These are phyloP conservation scores for Cyrtonyx montezumae DNA, from an alignment of 2,113 vertebrate species.

Conservation along the genomic window DNA sequence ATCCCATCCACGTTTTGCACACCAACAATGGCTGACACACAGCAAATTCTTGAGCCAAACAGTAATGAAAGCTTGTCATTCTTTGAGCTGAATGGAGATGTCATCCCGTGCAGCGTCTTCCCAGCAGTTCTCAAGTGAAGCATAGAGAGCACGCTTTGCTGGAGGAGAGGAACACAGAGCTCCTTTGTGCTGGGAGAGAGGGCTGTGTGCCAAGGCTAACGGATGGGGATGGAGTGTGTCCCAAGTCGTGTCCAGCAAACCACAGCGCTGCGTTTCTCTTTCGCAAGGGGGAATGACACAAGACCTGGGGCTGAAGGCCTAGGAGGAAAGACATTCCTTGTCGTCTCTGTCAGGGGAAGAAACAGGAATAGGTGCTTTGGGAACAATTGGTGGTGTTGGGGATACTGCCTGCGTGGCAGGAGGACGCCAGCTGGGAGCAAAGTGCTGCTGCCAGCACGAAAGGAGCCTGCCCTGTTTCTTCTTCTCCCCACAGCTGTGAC, in stretches of 20 bases:
- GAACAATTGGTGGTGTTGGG: background rate
- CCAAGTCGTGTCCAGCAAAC: conserved; percentile 37
- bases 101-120: background rate
- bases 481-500: background rate
- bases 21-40: background rate
- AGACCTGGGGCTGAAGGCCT: background rate
- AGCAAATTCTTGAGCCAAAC: background rate
- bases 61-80: background rate
- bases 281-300: background rate
- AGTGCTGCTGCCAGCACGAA: background rate
- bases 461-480: background rate
- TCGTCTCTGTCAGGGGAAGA: accelerated
- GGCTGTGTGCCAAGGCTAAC: conserved; percentile 14
- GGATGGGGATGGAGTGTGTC: background rate
- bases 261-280: background rate
- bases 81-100: background rate
- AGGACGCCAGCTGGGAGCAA: background rate
- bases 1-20: accelerated
- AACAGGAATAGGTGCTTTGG: background rate
- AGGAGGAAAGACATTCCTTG: background rate
- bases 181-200: conserved; percentile 32
- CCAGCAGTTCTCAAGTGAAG: conserved; percentile 12
- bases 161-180: background rate
- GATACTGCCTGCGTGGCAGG: background rate
- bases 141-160: background rate